A percentile compares a stretch with the other conserved stretches of the same genome.
Conservation (phyloP, 2,797 vertebrate genomes). For the Myiotriccus ornatus region DNA sequence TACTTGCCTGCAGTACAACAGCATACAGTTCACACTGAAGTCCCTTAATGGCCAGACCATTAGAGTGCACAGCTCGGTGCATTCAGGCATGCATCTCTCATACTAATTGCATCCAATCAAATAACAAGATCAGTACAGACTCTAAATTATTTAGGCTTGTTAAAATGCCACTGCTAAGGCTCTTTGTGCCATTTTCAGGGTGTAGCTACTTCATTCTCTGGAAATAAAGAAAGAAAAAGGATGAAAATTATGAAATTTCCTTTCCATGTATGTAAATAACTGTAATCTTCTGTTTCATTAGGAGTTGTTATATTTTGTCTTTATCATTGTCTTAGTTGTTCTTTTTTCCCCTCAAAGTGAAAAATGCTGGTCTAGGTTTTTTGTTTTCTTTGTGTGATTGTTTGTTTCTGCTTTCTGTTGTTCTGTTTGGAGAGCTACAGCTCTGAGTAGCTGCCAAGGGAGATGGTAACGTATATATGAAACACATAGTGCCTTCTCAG, state of each 20-base stretch:
- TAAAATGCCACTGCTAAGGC: constrained; percentile 55
- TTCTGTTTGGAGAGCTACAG: background rate
- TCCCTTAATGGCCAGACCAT: constrained; percentile 6
- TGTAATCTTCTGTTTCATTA: background rate
- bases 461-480: background rate
- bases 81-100: constrained; percentile 38
- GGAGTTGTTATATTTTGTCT: background rate
- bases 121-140: constrained; percentile 30
- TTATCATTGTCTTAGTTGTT: background rate
- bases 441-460: background rate
- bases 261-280: background rate
- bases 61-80: constrained; percentile 38
- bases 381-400: background rate
- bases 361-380: background rate
- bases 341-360: background rate
- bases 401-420: background rate
- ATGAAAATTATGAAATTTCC: background rate
- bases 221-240: constrained; percentile 29
- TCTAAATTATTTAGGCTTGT: constrained; percentile 62
- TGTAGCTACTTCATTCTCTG: constrained; percentile 12
- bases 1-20: constrained; percentile 12
- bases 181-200: constrained; percentile 48
- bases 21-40: background rate
- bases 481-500: background rate
- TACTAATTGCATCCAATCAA: constrained; percentile 68